These are phyloP conservation scores for Acanthoscelides obtectus DNA, from an alignment of 2,888 invertebrate genomes.

Conservation along the genomic window DNA sequence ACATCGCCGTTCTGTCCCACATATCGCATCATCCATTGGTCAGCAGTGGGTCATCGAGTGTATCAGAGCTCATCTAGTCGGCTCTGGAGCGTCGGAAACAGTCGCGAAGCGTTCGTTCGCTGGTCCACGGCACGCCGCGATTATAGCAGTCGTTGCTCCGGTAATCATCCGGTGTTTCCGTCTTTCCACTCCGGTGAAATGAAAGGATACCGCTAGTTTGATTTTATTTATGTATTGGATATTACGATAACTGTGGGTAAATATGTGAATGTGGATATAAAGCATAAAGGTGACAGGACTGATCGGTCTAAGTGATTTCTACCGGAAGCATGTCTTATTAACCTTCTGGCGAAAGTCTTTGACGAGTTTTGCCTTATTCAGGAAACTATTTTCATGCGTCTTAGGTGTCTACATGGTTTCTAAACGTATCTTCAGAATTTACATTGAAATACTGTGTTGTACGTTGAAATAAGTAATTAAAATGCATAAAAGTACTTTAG, in stretches of 20 bases:
- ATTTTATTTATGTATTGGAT: conserved; percentile 4
- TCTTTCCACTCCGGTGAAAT: neutral
- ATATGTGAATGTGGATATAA: neutral
- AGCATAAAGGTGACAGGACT: neutral
- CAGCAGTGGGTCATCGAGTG: conserved; percentile 43
- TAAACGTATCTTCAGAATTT: no score
- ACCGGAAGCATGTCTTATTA: neutral
- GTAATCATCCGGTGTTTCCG: neutral
- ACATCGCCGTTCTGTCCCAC: conserved; percentile 24
- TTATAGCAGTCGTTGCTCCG: neutral
- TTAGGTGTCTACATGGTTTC: no score
- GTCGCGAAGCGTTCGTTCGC: neutral
- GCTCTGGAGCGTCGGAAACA: neutral
- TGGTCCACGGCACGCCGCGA: conserved; percentile 20
- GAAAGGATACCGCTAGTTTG: neutral
- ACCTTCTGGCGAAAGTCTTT: neutral
- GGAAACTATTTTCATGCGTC: no score
- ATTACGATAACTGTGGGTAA: neutral
- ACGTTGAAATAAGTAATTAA: no score
- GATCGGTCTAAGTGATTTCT: neutral
- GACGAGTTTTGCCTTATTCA: neutral
- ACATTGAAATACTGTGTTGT: no score
- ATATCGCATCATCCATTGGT: conserved; percentile 31
- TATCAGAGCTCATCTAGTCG: conserved; percentile 41
- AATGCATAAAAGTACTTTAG: no score